phyloP scores from a whole-genome alignment of 2,888 invertebrate species.

The Leptinotarsa peninsularis region DNA sequence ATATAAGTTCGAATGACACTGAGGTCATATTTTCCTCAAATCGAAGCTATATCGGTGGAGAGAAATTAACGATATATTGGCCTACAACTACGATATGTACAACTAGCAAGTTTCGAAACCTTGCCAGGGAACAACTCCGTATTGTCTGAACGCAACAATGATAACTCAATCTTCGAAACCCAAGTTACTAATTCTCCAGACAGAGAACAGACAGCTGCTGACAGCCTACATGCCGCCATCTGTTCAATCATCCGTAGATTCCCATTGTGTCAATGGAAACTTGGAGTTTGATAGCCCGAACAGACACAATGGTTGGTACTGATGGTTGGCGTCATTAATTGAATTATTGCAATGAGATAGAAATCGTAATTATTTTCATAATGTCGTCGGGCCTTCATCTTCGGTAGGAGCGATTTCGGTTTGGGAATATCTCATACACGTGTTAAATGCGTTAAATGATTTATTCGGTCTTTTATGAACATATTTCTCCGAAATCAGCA shows the following conservation, averaged over 20 bases:
- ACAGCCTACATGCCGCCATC: background rate
- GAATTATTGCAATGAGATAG: background rate
- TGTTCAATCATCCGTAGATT: constrained; percentile 1
- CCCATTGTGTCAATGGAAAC: background rate
- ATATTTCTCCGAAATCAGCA: too few species aligned
- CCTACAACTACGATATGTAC: background rate
- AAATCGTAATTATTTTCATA: too few species aligned
- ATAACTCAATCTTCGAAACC: constrained; percentile 7
- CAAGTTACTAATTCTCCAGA: constrained; percentile 5
- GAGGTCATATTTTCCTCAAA: too few species aligned
- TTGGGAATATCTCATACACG: too few species aligned
- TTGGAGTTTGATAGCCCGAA: background rate
- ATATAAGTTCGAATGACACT: too few species aligned
- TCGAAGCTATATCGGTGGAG: background rate
- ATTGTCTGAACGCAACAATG: constrained; percentile 4
- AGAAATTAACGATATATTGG: background rate
- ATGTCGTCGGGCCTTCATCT: too few species aligned
- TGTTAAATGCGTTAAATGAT: too few species aligned
- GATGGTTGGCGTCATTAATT: background rate
- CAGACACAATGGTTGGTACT: constrained; percentile 3
- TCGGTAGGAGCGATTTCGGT: too few species aligned
- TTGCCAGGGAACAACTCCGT: background rate
- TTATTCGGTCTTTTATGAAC: too few species aligned
- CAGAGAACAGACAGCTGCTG: constrained; percentile 2
- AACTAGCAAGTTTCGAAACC: background rate